These are phyloP conservation scores for Lasioglossum villosulum DNA, from an alignment of 2,888 invertebrate species.

Conservation along the genomic window DNA sequence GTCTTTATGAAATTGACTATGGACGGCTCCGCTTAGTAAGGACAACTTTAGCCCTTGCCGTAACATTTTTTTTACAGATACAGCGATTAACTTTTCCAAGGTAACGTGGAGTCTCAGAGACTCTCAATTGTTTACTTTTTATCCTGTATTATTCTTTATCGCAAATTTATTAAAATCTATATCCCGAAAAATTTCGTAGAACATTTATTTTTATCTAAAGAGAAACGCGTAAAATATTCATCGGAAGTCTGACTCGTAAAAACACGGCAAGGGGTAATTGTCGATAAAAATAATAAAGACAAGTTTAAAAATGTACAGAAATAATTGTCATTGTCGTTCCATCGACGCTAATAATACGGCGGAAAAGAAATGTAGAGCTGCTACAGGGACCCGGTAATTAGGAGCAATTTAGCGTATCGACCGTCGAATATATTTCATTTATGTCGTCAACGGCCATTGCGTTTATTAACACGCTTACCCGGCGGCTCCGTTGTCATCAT, in stretches of 20 bases:
- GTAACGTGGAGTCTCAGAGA: too few species aligned
- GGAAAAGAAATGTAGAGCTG: not conserved
- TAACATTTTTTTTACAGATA: too few species aligned
- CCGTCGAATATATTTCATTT: constrained; percentile 8
- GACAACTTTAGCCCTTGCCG: too few species aligned
- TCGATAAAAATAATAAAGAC: not conserved
- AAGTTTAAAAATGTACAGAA: not conserved
- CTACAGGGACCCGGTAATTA: not conserved
- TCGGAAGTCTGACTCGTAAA: too few species aligned
- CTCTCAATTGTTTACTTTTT: too few species aligned
- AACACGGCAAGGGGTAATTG: too few species aligned
- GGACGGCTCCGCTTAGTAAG: not conserved
- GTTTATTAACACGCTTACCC: not conserved
- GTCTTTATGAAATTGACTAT: not conserved
- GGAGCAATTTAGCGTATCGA: not conserved
- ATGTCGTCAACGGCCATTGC: constrained; percentile 10
- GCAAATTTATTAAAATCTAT: too few species aligned
- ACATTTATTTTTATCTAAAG: too few species aligned
- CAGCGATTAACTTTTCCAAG: too few species aligned
- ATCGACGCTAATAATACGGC: not conserved
- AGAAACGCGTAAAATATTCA: too few species aligned
- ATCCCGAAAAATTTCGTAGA: too few species aligned
- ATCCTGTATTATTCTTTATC: too few species aligned
- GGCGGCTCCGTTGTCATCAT: not conserved
- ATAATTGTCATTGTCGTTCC: not conserved